Evolutionary conservation across 2,113 vertebrate genomes (phyloP).

Genomic region (Dasyprocta punctata): DNA sequence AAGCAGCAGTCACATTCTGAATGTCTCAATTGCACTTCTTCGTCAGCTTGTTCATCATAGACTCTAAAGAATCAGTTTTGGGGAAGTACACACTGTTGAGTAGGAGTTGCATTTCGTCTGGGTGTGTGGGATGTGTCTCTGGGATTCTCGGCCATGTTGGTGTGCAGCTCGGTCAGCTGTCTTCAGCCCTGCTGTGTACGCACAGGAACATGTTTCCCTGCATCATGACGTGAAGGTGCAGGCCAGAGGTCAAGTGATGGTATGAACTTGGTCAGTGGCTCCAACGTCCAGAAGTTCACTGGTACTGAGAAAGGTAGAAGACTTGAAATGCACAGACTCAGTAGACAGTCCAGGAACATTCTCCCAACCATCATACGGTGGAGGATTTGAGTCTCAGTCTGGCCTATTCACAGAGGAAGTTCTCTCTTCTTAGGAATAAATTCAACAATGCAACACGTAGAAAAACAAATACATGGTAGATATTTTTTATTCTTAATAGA

Average conservation of each 20-base stretch:
- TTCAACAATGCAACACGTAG: not conserved
- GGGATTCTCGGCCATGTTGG: not conserved
- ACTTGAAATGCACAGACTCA: not conserved
- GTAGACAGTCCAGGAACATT: not conserved
- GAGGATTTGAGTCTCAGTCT: not conserved
- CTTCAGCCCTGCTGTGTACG: fast-evolving
- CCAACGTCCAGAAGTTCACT: not conserved
- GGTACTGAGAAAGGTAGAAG: not conserved
- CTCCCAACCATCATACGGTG: not conserved
- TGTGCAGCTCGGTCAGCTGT: not conserved
- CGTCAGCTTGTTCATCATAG: not conserved
- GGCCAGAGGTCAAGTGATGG: not conserved
- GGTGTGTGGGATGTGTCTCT: not conserved
- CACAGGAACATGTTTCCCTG: not conserved
- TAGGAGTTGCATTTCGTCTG: not conserved
- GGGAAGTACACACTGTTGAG: not conserved
- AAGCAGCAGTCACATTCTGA: not conserved
- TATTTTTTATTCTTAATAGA: not conserved
- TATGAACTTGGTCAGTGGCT: not conserved
- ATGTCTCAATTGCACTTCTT: not conserved
- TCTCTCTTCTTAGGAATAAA: not conserved
- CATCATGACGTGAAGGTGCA: not conserved
- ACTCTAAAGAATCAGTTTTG: not conserved
- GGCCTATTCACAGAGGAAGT: not conserved
- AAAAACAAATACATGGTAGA: not conserved